These are phyloP conservation scores for Papilio aristodemus DNA, from an alignment of 1,140 invertebrate genomes.

Conservation along the genomic window DNA sequence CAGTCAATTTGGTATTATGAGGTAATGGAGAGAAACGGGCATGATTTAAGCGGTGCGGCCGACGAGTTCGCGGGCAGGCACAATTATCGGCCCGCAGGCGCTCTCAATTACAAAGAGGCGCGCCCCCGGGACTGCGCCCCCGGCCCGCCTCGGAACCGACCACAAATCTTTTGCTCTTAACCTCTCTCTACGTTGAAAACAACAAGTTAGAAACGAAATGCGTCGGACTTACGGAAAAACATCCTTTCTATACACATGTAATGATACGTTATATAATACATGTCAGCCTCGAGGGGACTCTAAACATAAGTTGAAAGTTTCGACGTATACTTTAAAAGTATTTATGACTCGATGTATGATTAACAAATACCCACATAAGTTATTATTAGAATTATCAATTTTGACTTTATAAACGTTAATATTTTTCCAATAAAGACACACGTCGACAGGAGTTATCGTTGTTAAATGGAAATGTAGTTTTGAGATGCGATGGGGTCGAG, in stretches of 20 bases:
- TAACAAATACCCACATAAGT: too few relatives aligned
- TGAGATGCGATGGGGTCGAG: constrained; percentile 71
- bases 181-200: constrained; percentile 44
- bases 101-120: constrained; percentile 78
- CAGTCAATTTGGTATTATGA: constrained; percentile 78
- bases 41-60: constrained; percentile 73
- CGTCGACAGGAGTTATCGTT: constrained; percentile 55
- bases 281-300: background rate
- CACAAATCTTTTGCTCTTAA: constrained; percentile 70
- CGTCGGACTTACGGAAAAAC: constrained; percentile 26
- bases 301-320: background rate
- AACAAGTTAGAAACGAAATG: constrained; percentile 47
- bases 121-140: constrained; percentile 71
- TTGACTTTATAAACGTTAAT: background rate
- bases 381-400: too few relatives aligned
- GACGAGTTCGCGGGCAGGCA: constrained; percentile 57
- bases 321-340: background rate
- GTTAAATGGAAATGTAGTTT: constrained; percentile 68
- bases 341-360: too few relatives aligned
- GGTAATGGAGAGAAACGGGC: constrained; percentile 78
- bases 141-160: constrained; percentile 52
- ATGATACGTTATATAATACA: too few relatives aligned
- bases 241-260: background rate
- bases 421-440: constrained; percentile 40
- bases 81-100: constrained; percentile 78